These are phyloP conservation scores for Barnardius zonarius DNA, from an alignment of 2,113 vertebrate genomes.

Conservation along the genomic window DNA sequence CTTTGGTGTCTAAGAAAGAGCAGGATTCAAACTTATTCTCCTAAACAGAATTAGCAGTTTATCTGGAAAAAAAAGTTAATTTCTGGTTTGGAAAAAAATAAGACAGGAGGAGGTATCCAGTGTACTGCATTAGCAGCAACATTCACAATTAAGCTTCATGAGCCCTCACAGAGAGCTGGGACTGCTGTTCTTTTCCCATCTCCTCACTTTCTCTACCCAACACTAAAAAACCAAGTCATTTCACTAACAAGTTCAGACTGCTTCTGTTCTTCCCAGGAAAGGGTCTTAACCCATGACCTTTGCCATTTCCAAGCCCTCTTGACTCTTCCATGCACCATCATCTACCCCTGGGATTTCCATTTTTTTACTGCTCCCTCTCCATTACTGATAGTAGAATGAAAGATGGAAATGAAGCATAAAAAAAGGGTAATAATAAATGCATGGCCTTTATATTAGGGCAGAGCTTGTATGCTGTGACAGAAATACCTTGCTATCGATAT, in stretches of 20 bases:
- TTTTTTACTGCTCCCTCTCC: slow-evolving; percentile 37
- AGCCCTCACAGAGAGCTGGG: background rate
- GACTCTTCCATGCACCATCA: slow-evolving; percentile 9
- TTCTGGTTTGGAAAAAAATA: background rate
- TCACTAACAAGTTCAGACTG: slow-evolving; percentile 60
- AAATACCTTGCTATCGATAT: background rate
- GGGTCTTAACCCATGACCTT: slow-evolving; percentile 64
- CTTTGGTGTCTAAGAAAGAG: background rate
- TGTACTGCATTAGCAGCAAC: background rate
- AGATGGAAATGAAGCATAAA: background rate
- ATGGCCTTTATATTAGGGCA: background rate
- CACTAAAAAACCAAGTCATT: slow-evolving; percentile 22
- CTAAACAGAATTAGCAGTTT: background rate
- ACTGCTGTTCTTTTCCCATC: background rate
- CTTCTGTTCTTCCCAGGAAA: slow-evolving; percentile 55
- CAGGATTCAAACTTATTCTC: background rate
- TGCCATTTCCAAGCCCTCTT: slow-evolving; percentile 49
- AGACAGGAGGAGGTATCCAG: background rate
- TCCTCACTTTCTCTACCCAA: background rate
- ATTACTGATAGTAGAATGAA: background rate
- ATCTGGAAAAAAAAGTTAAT: background rate
- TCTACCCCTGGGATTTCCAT: slow-evolving; percentile 23
- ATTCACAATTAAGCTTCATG: background rate
- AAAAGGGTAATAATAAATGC: background rate
- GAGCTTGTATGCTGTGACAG: background rate